phyloP scores from a whole-genome alignment of 1,140 invertebrate genomes.

The Anoplolepis gracilipes region DNA sequence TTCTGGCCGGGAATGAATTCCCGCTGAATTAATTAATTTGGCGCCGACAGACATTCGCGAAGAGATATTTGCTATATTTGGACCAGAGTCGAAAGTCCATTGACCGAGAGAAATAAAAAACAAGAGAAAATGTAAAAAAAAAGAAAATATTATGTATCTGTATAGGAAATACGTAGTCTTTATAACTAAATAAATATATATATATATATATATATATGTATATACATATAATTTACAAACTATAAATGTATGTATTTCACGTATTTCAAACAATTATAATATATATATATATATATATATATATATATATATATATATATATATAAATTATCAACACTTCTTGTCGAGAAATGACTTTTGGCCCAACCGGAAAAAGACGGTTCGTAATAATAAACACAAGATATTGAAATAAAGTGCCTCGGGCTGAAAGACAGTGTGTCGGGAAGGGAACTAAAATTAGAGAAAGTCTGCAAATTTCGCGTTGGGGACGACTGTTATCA shows the following conservation, averaged over 20 bases:
- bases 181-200: no score
- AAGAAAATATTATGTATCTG: background rate
- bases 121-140: background rate
- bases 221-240: no score
- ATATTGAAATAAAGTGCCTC: background rate
- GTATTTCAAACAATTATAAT: no score
- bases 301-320: no score
- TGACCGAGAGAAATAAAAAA: background rate
- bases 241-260: no score
- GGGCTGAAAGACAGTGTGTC: background rate
- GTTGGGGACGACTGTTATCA: background rate
- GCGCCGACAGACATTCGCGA: background rate
- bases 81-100: background rate
- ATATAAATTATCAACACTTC: background rate
- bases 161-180: no score
- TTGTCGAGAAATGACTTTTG: background rate
- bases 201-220: no score
- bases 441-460: background rate
- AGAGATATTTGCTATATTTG: conserved; percentile 1
- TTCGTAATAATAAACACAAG: background rate
- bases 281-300: no score
- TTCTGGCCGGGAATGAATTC: background rate
- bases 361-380: background rate
- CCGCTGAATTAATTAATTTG: conserved; percentile 30
- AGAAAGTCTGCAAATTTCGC: background rate